phyloP scores from a whole-genome alignment of 30 jellyfish, hydroid and myxozoan genomes.

The Nemopilema nomurai region DNA sequence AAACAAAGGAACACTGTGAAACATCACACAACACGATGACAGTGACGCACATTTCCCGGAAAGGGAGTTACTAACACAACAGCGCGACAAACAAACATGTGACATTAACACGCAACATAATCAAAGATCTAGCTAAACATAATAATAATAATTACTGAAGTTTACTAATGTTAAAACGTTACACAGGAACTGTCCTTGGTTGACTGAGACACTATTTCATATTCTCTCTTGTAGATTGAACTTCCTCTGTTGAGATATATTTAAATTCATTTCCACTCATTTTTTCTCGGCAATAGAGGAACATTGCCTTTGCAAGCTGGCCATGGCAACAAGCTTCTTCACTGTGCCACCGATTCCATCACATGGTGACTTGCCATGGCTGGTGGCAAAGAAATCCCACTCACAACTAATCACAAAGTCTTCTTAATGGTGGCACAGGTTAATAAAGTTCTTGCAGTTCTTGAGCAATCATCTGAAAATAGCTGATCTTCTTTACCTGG shows the following conservation, averaged over 20 bases:
- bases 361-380: conserved; percentile 76
- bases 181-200: conserved; percentile 57
- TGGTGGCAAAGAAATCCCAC: conserved; percentile 69
- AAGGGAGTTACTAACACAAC: too few species aligned
- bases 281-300: background rate
- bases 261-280: conserved; percentile 15
- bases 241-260: conserved; percentile 8
- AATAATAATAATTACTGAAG: too few species aligned
- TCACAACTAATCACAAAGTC: conserved; percentile 51
- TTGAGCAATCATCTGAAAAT: conserved; percentile 83
- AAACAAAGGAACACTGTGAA: too few species aligned
- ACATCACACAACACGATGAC: too few species aligned
- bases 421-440: conserved; percentile 50
- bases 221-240: background rate
- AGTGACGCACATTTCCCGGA: too few species aligned
- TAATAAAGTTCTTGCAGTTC: conserved; percentile 53
- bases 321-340: conserved; percentile 54
- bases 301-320: conserved; percentile 60
- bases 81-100: too few species aligned
- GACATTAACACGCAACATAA: too few species aligned
- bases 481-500: background rate
- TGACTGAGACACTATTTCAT: conserved; percentile 16
- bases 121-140: too few species aligned
- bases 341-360: conserved; percentile 83
- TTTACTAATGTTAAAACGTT: too few species aligned